These are phyloP conservation scores for Hipparchia semele DNA, from an alignment of 2,888 invertebrate genomes.

Conservation along the genomic window DNA sequence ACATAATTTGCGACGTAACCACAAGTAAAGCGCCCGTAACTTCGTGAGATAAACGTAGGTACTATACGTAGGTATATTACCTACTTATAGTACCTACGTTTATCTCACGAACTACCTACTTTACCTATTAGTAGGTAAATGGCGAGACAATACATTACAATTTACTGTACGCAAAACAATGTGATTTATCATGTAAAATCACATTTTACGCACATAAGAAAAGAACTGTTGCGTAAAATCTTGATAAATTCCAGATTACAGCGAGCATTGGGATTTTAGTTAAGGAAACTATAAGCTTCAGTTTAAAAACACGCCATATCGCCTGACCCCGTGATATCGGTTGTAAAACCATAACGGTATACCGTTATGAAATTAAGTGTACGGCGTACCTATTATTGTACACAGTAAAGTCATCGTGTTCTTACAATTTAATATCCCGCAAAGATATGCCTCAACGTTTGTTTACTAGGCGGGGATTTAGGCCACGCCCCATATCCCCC, in stretches of 20 bases:
- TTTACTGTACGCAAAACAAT: slow-evolving; percentile 2
- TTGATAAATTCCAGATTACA: slow-evolving; percentile 27
- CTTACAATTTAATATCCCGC: slow-evolving; percentile 39
- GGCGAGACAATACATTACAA: background rate
- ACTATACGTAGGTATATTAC: no score
- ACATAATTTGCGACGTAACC: no score
- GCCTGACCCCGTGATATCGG: slow-evolving; percentile 34
- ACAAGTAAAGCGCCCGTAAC: no score
- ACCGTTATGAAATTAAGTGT: background rate
- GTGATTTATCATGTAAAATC: slow-evolving; percentile 6
- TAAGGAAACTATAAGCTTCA: slow-evolving; percentile 18
- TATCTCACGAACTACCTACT: no score
- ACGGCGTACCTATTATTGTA: background rate
- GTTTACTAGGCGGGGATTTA: slow-evolving; percentile 58
- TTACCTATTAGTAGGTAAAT: background rate
- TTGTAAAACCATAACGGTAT: slow-evolving; percentile 34
- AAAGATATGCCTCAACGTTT: slow-evolving; percentile 38
- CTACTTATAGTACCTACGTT: no score
- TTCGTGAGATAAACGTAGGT: no score
- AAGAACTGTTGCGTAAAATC: slow-evolving; percentile 29
- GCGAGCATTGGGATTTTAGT: slow-evolving; percentile 28
- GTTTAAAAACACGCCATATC: slow-evolving; percentile 36
- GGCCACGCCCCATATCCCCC: slow-evolving; percentile 70
- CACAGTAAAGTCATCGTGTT: slow-evolving; percentile 14
- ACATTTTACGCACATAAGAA: slow-evolving; percentile 2